These are phyloP conservation scores for Pao palembangensis DNA, from an alignment of 2,113 vertebrate genomes.

Conservation along the genomic window DNA sequence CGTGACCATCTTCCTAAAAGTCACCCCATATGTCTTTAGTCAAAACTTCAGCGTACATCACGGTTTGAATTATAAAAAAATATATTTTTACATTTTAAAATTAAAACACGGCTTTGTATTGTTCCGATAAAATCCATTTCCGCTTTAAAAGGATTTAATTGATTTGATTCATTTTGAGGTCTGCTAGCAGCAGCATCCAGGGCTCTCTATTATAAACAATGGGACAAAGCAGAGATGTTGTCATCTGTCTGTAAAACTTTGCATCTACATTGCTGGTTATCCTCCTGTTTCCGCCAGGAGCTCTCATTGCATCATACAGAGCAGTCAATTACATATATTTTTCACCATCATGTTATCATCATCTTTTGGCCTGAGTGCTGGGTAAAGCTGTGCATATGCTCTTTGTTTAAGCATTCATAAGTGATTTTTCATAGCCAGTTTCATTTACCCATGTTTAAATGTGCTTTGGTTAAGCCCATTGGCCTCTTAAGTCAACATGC, in stretches of 20 bases:
- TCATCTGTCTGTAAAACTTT: slow-evolving; percentile 5
- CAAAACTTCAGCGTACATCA: too few relatives aligned
- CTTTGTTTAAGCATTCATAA: slow-evolving; percentile 66
- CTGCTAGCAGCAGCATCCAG: slow-evolving; percentile 6
- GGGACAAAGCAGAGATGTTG: slow-evolving; percentile 23
- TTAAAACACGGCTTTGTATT: too few relatives aligned
- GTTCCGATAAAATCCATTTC: too few relatives aligned
- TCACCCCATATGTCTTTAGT: too few relatives aligned
- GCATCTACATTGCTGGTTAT: slow-evolving; percentile 22
- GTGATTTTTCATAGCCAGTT: slow-evolving; percentile 71
- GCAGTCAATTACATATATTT: slow-evolving; percentile 63
- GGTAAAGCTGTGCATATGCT: slow-evolving; percentile 61
- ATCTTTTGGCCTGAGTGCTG: slow-evolving; percentile 42
- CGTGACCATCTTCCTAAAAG: too few relatives aligned
- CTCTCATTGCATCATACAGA: slow-evolving; percentile 59
- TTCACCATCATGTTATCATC: slow-evolving; percentile 61
- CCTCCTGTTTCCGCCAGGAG: slow-evolving; percentile 13
- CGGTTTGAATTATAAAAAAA: too few relatives aligned
- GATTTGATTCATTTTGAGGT: not conserved
- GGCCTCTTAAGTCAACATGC: slow-evolving; percentile 74
- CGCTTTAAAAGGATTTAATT: not conserved
- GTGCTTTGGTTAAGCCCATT: slow-evolving; percentile 72
- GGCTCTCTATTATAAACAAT: slow-evolving; percentile 29
- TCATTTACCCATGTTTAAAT: slow-evolving; percentile 73
- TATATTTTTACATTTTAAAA: too few relatives aligned